These are phyloP conservation scores for Myrmecobius fasciatus DNA, from an alignment of 2,113 vertebrate genomes.

Conservation along the genomic window DNA sequence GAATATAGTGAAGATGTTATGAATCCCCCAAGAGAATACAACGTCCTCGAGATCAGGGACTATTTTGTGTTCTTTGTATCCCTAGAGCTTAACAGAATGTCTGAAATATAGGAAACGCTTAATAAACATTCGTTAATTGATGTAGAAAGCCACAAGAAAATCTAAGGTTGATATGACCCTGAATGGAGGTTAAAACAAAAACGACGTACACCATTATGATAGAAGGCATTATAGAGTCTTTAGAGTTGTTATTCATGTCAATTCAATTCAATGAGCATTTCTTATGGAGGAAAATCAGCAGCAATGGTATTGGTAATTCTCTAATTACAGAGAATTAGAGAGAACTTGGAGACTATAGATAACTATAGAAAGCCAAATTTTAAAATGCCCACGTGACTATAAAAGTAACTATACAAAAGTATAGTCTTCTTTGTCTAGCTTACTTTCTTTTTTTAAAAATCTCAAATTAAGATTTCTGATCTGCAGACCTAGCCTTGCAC, in stretches of 20 bases:
- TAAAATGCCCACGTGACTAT: neutral
- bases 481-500: neutral
- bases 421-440: neutral
- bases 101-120: neutral
- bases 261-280: neutral
- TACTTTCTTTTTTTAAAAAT: neutral
- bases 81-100: neutral
- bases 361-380: neutral
- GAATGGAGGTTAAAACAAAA: neutral
- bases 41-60: neutral
- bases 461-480: neutral
- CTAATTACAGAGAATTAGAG: neutral
- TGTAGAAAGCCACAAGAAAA: neutral
- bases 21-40: neutral
- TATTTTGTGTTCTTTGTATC: neutral
- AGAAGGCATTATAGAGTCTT: neutral
- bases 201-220: neutral
- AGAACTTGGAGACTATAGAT: neutral
- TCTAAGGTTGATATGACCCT: neutral
- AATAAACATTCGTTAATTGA: neutral
- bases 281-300: neutral
- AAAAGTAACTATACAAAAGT: neutral
- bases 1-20: neutral
- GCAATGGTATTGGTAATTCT: neutral
- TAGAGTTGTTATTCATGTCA: neutral